Evolutionary conservation across 1,140 invertebrate species (phyloP).

Genomic region (Drosophila insularis): DNA sequence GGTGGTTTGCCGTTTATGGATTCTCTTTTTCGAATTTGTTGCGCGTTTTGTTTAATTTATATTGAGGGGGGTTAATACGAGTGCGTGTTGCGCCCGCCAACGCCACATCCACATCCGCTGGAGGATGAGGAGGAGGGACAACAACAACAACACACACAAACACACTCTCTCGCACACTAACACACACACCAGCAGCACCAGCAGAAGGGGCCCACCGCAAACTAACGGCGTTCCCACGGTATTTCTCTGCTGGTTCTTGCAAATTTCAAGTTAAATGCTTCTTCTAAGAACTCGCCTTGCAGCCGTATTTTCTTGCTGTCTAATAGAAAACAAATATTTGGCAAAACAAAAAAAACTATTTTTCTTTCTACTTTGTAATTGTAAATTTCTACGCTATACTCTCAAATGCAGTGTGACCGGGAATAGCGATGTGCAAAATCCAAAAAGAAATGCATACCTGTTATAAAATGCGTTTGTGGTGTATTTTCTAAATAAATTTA

Average conservation of each 20-base stretch:
- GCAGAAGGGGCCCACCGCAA: constrained; percentile 22
- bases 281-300: not conserved
- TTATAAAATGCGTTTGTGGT: too few species aligned
- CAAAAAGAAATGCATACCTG: not conserved
- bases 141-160: constrained; percentile 1
- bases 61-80: constrained; percentile 3
- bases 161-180: not conserved
- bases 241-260: constrained; percentile 1
- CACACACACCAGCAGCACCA: constrained; percentile 9
- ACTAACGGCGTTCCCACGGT: constrained; percentile 42
- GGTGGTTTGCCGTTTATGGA: constrained; percentile 18
- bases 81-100: constrained; percentile 51
- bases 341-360: constrained; percentile 5
- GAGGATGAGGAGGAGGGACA: constrained; percentile 14
- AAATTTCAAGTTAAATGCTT: constrained; percentile 3
- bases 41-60: constrained; percentile 3
- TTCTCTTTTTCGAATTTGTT: constrained; percentile 33
- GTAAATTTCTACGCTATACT: constrained; percentile 50
- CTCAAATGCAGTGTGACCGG: constrained; percentile 18
- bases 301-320: not conserved
- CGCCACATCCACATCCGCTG: constrained; percentile 62
- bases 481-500: too few species aligned
- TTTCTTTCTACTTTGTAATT: constrained; percentile 33
- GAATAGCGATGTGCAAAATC: not conserved
- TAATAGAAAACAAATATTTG: constrained; percentile 3